Evolutionary conservation across 2,797 vertebrate species (phyloP).

Genomic region (Falco novaeseelandiae): DNA sequence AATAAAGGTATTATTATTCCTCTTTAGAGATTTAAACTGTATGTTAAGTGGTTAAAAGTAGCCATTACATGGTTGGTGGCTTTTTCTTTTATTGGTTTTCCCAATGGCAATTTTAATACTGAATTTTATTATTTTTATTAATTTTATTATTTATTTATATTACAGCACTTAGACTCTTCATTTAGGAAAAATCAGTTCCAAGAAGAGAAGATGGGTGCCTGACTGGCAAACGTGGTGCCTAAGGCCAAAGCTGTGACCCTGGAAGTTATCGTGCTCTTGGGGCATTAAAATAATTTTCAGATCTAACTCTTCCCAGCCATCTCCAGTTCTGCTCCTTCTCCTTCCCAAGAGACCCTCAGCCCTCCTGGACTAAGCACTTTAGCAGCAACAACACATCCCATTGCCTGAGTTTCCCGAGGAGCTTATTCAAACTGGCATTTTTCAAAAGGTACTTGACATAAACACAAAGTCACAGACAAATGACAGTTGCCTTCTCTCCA

Average conservation of each 20-base stretch:
- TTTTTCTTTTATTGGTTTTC: slow-evolving; percentile 66
- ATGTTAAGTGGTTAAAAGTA: slow-evolving; percentile 72
- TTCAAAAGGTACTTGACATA: neutral
- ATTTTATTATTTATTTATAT: slow-evolving; percentile 70
- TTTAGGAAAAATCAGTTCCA: slow-evolving; percentile 6
- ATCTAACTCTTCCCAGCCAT: neutral
- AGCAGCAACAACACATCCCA: neutral
- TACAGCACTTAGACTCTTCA: slow-evolving; percentile 17
- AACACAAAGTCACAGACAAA: neutral
- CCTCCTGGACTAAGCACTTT: neutral
- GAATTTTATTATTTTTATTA: slow-evolving; percentile 69
- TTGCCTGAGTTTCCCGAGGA: neutral
- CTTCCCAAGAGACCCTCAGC: neutral
- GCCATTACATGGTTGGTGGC: slow-evolving; percentile 66
- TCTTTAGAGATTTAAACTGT: slow-evolving; percentile 72
- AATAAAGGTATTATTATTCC: slow-evolving; percentile 72
- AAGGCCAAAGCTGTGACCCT: neutral
- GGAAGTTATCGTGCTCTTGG: neutral
- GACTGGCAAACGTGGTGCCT: slow-evolving; percentile 1
- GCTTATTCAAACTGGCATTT: neutral
- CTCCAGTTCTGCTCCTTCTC: neutral
- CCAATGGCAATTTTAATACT: slow-evolving; percentile 55
- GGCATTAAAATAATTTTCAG: neutral
- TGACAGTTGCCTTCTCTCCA: neutral
- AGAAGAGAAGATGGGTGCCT: slow-evolving; percentile 2